These are phyloP conservation scores for Matsumyia berberina DNA, from an alignment of 2,888 invertebrate genomes.

Conservation along the genomic window DNA sequence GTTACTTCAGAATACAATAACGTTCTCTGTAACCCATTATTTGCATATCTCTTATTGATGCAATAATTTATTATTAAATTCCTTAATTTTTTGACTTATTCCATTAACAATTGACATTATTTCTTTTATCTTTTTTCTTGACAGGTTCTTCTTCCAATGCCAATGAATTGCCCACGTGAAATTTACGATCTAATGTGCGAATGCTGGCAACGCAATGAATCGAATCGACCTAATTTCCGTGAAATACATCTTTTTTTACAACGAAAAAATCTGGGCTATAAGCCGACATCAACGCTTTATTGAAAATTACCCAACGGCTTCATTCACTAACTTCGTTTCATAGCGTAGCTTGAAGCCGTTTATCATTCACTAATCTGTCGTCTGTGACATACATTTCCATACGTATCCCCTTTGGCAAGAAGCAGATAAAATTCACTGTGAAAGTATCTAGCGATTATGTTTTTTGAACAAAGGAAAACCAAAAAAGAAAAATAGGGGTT, in stretches of 20 bases:
- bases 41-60: no score
- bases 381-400: constrained; percentile 58
- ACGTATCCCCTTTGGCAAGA: constrained; percentile 34
- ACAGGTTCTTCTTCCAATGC: constrained; percentile 87
- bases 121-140: constrained; percentile 53
- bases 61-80: no score
- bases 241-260: constrained; percentile 94
- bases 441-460: constrained; percentile 43
- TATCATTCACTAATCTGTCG: constrained; percentile 41
- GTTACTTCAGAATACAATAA: no score
- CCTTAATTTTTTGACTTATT: no score
- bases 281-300: constrained; percentile 81
- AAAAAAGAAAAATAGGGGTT: constrained; percentile 38
- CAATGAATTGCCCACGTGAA: constrained; percentile 92
- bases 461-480: constrained; percentile 39
- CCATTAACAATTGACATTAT: no score
- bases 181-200: constrained; percentile 94
- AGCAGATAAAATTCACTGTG: constrained; percentile 47
- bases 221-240: constrained; percentile 91
- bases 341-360: constrained; percentile 65
- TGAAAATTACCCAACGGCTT: constrained; percentile 76
- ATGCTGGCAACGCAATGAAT: constrained; percentile 93
- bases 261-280: constrained; percentile 88
- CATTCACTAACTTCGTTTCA: constrained; percentile 63
- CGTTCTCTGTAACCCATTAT: no score